Base-by-base conservation (phyloP, 2,888 invertebrate species). In the Ormyrus rosae region DNA sequence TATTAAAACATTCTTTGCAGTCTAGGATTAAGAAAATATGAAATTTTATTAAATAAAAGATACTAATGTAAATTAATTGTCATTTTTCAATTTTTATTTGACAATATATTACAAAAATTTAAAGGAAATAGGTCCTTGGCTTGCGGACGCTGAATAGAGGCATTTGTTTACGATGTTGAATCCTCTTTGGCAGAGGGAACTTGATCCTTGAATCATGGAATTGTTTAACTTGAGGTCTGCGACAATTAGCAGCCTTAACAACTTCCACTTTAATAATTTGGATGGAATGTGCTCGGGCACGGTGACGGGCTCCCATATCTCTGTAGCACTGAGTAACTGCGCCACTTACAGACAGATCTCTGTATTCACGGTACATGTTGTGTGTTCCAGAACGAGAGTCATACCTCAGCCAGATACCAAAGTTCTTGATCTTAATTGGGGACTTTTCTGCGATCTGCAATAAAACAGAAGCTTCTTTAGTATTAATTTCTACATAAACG, bases 341-440 rank as follows among this genome's bases (percentile, higher is more conserved):
- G 80, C 96, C 98, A 75, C 98, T 96, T 6, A 98, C 97, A 81
- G 97, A 96, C 87, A 99, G 92, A 92, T 99, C 99, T 86, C 99
- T 95, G 93, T 99, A 99, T 92, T 99, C 99, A 84, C 98, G 94
- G 95, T 99, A 99, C 99, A 99, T 99, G 94, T 99, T 99, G 93
- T 99, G 99, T 80, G 98, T 99, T 79, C 99, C 99, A 9, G 98
- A 99, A 81, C 99, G 94, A 0, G 99, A 99, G 91, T 99, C 98
- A 90, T 99, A 99, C 86, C 99, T 95, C 91, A 99, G 93, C 99
- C 99, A 99, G 90, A 99, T 98, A 83, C 99, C 99, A 90, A 97
- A 99, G 93, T 99, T 99, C 94, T 99, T 99, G 87, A 99, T 98
- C 91, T 96, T 96, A 55, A 95, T 93, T 6, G 99, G 98, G 69